Percentiles rank a stretch among this genome's conserved stretches.
phyloP scores from a whole-genome alignment of 2,113 vertebrate species.

The Myxocyprinus asiaticus region DNA sequence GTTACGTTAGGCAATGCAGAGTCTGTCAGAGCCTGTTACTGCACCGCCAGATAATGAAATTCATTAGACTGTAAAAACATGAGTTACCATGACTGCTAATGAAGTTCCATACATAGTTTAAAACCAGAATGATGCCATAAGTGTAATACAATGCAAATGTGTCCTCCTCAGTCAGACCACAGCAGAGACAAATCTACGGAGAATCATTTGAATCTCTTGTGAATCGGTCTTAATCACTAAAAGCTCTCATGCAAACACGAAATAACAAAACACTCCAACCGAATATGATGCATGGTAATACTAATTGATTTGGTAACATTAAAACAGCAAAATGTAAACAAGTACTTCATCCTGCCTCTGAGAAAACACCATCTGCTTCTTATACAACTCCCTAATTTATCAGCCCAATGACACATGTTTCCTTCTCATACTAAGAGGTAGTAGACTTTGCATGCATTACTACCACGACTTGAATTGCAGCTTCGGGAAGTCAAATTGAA shows the following conservation, averaged over 20 bases:
- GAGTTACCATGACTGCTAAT: background rate
- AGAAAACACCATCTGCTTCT: conserved; percentile 18
- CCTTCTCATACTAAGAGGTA: background rate
- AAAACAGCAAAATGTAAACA: background rate
- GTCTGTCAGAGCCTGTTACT: conserved; percentile 21
- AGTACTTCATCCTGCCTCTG: background rate
- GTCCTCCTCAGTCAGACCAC: background rate
- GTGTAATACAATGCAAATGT: background rate
- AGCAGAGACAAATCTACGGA: background rate
- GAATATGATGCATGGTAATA: background rate
- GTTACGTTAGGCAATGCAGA: conserved; percentile 17
- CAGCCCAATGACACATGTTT: background rate
- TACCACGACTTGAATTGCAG: background rate
- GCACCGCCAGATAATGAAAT: conserved; percentile 27
- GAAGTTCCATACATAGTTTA: background rate
- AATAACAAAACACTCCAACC: background rate
- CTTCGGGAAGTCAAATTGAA: background rate
- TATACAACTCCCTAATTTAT: background rate
- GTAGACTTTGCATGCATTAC: background rate
- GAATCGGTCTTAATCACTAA: too few relatives aligned
- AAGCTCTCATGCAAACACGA: too few relatives aligned
- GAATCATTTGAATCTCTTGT: too few relatives aligned
- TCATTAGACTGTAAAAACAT: conserved; percentile 11
- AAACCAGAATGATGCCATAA: background rate
- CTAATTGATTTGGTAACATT: conserved; percentile 1